Evolutionary conservation across 2,113 vertebrate genomes (phyloP).

Genomic region (Alces alces): DNA sequence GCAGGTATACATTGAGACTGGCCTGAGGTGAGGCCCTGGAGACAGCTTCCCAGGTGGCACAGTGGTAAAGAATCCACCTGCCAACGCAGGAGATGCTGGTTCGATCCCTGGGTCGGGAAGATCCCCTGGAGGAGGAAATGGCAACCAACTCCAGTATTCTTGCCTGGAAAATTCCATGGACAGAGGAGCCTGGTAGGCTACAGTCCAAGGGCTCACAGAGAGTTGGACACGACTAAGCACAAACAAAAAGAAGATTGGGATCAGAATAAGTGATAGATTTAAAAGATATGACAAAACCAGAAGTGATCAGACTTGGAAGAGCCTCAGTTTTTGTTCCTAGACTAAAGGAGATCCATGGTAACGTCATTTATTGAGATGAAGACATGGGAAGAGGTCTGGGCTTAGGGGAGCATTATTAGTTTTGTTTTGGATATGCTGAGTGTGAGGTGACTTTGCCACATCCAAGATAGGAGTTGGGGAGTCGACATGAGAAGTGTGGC

Average conservation of each 20-base stretch:
- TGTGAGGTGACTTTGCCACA: background rate
- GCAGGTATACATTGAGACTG: background rate
- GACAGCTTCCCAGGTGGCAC: background rate
- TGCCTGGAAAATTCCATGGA: background rate
- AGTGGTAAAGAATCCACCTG: background rate
- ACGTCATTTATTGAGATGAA: background rate
- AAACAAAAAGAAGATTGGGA: background rate
- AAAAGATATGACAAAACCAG: background rate
- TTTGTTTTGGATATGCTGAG: background rate
- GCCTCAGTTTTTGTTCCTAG: background rate
- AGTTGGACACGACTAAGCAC: rapidly evolving
- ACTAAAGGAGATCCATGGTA: background rate
- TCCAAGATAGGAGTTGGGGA: background rate
- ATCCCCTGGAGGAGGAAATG: background rate
- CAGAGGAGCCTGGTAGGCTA: background rate
- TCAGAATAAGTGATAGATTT: background rate
- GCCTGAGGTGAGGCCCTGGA: background rate
- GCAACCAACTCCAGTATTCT: background rate
- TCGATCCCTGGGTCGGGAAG: background rate
- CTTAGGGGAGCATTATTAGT: background rate
- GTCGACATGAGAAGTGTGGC: background rate
- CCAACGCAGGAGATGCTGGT: background rate
- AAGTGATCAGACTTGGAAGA: background rate
- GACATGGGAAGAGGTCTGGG: background rate
- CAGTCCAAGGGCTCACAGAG: background rate